Percentiles rank a stretch among this genome's conserved stretches.
phyloP scores from a whole-genome alignment of 2,113 vertebrate genomes.

The Callipepla squamata region DNA sequence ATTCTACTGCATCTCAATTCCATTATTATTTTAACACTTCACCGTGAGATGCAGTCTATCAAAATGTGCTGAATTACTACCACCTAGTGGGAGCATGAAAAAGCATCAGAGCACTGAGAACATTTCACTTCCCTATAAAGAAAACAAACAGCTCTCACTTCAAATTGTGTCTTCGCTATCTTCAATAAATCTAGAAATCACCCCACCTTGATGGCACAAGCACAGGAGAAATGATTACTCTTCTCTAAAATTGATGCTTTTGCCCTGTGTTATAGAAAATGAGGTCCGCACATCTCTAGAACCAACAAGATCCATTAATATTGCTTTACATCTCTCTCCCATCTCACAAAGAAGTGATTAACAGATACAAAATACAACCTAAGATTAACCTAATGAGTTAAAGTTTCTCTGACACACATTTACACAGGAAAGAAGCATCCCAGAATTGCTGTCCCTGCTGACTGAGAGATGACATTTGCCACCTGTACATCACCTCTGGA shows the following conservation, averaged over 20 bases:
- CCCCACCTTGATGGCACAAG: neutral
- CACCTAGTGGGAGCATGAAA: slow-evolving; percentile 46
- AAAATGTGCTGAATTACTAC: neutral
- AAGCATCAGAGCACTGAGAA: neutral
- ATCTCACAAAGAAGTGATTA: neutral
- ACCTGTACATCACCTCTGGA: neutral
- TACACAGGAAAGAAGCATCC: neutral
- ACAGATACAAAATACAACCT: neutral
- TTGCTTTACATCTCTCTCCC: neutral
- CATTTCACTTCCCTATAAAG: neutral
- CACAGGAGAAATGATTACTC: neutral
- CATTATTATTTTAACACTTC: neutral
- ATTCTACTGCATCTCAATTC: neutral
- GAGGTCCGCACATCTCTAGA: neutral
- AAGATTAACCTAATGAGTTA: neutral
- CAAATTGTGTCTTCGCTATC: neutral
- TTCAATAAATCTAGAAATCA: neutral
- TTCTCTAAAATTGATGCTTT: neutral
- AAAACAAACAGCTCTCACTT: neutral
- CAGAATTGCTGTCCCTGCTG: neutral
- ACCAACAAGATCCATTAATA: neutral
- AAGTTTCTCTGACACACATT: neutral
- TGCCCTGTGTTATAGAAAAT: neutral
- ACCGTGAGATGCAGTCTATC: rapidly evolving
- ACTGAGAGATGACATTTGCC: neutral